Evolutionary conservation across 1,140 invertebrate species (phyloP).

Genomic region (Drosophila sp.): DNA sequence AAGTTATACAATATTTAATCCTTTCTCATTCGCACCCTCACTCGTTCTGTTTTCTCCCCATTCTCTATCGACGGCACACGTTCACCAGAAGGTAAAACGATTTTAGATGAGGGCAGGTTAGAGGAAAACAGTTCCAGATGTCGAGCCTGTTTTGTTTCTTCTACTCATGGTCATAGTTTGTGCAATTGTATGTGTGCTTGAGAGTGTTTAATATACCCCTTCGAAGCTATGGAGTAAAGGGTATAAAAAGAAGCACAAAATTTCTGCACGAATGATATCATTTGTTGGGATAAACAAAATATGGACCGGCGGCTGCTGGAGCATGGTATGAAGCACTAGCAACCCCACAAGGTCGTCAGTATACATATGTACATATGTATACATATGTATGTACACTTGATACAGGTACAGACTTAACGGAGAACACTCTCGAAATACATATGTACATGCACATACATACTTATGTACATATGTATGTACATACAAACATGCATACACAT

Average conservation of each 20-base stretch:
- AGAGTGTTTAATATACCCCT: no score
- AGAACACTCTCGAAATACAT: neutral
- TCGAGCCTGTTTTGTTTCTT: no score
- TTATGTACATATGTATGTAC: no score
- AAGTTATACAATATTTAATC: neutral
- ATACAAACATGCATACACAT: no score
- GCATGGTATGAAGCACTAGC: slow-evolving; percentile 20
- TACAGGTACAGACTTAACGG: slow-evolving; percentile 7
- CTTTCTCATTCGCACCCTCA: neutral
- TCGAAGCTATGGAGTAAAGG: neutral
- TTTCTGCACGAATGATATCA: slow-evolving; percentile 40
- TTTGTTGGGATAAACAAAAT: slow-evolving; percentile 27
- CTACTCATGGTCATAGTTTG: no score
- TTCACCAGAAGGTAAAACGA: no score
- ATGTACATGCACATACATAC: no score
- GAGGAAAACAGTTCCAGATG: no score
- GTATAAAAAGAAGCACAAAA: slow-evolving; percentile 3
- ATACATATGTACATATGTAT: neutral
- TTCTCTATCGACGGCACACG: no score
- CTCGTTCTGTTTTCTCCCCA: neutral
- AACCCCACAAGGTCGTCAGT: slow-evolving; percentile 42
- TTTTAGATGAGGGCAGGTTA: no score
- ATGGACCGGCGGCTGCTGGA: slow-evolving; percentile 7
- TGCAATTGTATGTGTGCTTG: no score
- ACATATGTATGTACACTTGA: neutral